Evolutionary conservation across 2,888 invertebrate species (phyloP).

Genomic region (Drosophila peninsularis): DNA sequence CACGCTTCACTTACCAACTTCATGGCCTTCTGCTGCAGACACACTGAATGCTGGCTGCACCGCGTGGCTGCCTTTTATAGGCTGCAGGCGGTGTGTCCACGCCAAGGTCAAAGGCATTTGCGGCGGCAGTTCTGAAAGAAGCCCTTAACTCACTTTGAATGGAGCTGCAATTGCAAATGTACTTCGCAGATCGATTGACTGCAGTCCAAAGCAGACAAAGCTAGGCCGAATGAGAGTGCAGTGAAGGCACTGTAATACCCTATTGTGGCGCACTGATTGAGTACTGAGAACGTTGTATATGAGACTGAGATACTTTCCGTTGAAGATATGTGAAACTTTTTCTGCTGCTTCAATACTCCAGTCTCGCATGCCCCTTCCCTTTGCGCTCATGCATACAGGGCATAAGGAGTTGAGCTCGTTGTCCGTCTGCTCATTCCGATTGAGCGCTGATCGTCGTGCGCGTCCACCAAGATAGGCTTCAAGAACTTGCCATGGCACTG

Average conservation of each 20-base stretch:
- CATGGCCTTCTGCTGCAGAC: slow-evolving; percentile 37
- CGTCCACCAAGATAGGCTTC: slow-evolving; percentile 45
- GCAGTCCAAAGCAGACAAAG: slow-evolving; percentile 28
- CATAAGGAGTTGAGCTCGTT: slow-evolving; percentile 13
- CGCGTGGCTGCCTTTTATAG: slow-evolving; percentile 54
- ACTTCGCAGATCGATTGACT: slow-evolving; percentile 37
- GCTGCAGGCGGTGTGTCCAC: neutral
- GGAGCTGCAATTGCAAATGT: slow-evolving; percentile 55
- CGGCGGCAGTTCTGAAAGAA: slow-evolving; percentile 64
- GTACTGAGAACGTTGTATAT: neutral
- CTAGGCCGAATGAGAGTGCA: accelerated
- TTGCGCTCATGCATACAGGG: neutral
- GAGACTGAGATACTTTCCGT: too few species aligned
- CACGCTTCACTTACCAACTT: slow-evolving; percentile 55
- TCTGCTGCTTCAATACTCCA: neutral
- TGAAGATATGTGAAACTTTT: too few species aligned
- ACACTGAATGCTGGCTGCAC: slow-evolving; percentile 50
- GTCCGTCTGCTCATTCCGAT: slow-evolving; percentile 10
- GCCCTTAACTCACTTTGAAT: slow-evolving; percentile 67
- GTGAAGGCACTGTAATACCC: neutral
- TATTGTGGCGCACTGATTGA: neutral
- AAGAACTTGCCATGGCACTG: slow-evolving; percentile 29
- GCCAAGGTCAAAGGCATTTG: slow-evolving; percentile 68
- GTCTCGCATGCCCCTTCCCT: neutral
- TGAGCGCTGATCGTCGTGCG: slow-evolving; percentile 36